Evolutionary conservation across 2,888 invertebrate genomes (phyloP), one percentile per base, ranked within the genome.

Genomic region (Philhelius pedissequus): DNA sequence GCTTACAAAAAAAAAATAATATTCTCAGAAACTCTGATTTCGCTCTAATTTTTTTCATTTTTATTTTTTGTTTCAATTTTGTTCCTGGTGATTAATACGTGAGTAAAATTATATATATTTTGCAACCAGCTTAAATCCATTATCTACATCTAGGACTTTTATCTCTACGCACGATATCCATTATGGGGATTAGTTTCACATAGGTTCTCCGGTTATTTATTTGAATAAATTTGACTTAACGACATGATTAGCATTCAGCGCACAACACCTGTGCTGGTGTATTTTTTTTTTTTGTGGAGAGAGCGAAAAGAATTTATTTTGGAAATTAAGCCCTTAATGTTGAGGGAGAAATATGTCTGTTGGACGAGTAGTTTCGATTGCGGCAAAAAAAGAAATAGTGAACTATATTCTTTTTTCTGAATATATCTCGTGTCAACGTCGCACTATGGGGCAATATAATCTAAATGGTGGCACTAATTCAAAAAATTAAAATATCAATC

Each of bases 161-260:
- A 13, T 13, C 2, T 35, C 7, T 13, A 15, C 32, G 56, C 56
- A 56, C 56, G 35, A 35, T 56, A 35, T 35, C 48, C 58, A 68
- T 40, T 30, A 52, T 40, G 56, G 13, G 35, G 18, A 50, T 50
- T 52, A 60, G 40, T 66, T 76, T 60, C 8, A n/a, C n/a, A n/a
- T n/a, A 43, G 76, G 38, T 32, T n/a, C n/a, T n/a, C 60, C 11
- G 22, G 25, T 50, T 52, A 62, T 77, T 70, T 62, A 62, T 70
- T 54, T n/a, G 77, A 32, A 54, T 70, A 54, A 62, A 70, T 69
- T 68, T 60, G 30, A 32, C 35, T 52, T 66, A 48, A n/a, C 25
- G 32, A 30, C n/a, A 35, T 56, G 52, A 74, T 74, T 64, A 54
- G 32, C 6, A 40, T 35, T 32, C 52, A 75, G 18, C 13, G 18